These are phyloP conservation scores for Sparidentex hasta DNA, from an alignment of 2,797 vertebrate species.

Conservation along the genomic window DNA sequence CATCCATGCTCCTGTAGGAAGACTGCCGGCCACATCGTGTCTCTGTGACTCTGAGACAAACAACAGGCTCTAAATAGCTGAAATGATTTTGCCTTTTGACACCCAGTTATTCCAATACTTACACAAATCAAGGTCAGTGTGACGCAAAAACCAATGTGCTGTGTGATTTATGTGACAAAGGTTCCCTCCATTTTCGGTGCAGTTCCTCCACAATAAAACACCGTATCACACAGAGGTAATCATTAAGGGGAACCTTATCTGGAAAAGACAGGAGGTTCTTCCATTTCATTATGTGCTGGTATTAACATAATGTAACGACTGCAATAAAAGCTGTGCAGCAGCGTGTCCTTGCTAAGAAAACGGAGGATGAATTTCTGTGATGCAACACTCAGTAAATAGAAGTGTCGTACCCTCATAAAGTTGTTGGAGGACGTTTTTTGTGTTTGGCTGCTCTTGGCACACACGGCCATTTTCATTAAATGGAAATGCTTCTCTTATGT, in stretches of 20 bases:
- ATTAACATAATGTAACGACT: conserved; percentile 49
- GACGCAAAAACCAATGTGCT: conserved; percentile 5
- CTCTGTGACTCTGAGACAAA: conserved; percentile 23
- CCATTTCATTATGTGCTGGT: conserved; percentile 40
- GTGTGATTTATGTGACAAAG: conserved; percentile 31
- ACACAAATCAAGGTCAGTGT: conserved; percentile 44
- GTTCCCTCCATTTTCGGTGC: conserved; percentile 13
- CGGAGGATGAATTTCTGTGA: conserved; percentile 1
- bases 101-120: conserved; percentile 21
- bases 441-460: conserved; percentile 11
- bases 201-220: conserved; percentile 24
- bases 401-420: conserved; percentile 10
- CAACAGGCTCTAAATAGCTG: conserved; percentile 22
- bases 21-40: background rate
- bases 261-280: conserved; percentile 33
- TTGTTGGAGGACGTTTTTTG: background rate
- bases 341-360: conserved; percentile 25
- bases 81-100: conserved; percentile 39
- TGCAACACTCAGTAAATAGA: conserved; percentile 8
- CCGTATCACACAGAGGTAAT: conserved; percentile 10
- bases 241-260: conserved; percentile 43
- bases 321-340: background rate
- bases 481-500: conserved; percentile 10
- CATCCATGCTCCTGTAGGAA: background rate
- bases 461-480: conserved; percentile 23